Evolutionary conservation across 2,113 vertebrate genomes (phyloP).

Genomic region (Acinonyx jubatus): DNA sequence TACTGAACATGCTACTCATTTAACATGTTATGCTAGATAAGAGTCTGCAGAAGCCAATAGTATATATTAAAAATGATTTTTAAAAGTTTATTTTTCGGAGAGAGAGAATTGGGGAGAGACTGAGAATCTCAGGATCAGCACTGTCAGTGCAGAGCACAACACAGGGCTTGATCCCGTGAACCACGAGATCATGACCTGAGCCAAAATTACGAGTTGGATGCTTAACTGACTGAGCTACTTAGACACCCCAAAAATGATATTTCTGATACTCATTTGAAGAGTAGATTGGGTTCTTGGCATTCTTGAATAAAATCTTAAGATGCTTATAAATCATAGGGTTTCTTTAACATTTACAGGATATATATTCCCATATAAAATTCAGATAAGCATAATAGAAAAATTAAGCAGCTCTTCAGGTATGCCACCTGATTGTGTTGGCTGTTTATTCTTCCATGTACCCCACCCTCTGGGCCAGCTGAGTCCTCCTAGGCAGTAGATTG

Average conservation of each 20-base stretch:
- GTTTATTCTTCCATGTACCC: background rate
- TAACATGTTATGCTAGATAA: background rate
- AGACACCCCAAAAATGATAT: background rate
- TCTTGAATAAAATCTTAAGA: background rate
- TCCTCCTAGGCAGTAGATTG: background rate
- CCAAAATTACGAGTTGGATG: no score
- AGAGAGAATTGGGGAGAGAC: no score
- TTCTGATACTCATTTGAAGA: slow-evolving; percentile 11
- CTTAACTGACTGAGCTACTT: no score
- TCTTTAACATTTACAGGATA: background rate
- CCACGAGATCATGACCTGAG: no score
- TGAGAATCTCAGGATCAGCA: no score
- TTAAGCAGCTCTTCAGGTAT: background rate
- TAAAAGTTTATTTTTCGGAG: no score
- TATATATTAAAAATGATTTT: slow-evolving; percentile 12
- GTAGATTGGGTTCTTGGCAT: background rate
- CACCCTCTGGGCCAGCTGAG: background rate
- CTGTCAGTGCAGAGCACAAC: no score
- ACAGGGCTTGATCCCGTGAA: no score
- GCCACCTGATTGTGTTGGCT: background rate
- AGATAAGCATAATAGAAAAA: slow-evolving; percentile 3
- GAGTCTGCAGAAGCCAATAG: background rate
- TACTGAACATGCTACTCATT: background rate
- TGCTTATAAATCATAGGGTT: background rate
- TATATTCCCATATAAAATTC: background rate